These are phyloP conservation scores for Cryptosula pallasiana DNA, from an alignment of 2,888 invertebrate genomes.

Conservation along the genomic window DNA sequence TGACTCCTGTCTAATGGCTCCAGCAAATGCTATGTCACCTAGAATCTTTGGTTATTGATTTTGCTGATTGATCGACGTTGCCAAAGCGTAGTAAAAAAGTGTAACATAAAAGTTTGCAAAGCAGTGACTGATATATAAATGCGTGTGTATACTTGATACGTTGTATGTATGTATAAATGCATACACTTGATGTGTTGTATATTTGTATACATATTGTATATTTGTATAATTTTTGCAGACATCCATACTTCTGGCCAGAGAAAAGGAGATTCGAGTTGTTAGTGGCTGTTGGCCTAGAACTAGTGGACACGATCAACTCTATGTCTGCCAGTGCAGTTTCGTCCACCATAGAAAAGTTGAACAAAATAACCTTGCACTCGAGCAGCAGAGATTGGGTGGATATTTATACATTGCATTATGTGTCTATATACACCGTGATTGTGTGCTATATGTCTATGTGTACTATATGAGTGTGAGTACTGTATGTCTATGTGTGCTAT, in stretches of 20 bases:
- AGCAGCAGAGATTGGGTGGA: background rate
- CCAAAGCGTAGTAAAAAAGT: no score
- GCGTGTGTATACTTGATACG: background rate
- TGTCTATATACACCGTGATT: no score
- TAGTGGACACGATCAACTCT: background rate
- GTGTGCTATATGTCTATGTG: background rate
- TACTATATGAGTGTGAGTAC: background rate
- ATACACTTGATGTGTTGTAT: no score
- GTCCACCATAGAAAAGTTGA: background rate
- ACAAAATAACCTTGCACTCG: background rate
- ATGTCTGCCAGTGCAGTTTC: background rate
- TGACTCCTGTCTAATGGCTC: no score
- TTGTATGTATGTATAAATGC: no score
- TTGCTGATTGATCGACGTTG: no score
- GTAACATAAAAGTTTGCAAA: no score
- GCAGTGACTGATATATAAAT: background rate
- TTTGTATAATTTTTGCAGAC: no score
- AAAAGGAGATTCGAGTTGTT: conserved; percentile 40
- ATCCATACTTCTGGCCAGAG: conserved; percentile 45
- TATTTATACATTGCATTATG: no score
- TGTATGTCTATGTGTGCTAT: background rate
- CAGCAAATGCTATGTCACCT: no score
- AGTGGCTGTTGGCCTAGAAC: conserved; percentile 33
- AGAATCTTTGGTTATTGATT: no score
- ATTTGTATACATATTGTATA: conserved; percentile 27